A percentile compares a stretch with the other conserved stretches of the same genome.
phyloP scores from a whole-genome alignment of 2,797 vertebrate species.

The Sus cebifrons region DNA sequence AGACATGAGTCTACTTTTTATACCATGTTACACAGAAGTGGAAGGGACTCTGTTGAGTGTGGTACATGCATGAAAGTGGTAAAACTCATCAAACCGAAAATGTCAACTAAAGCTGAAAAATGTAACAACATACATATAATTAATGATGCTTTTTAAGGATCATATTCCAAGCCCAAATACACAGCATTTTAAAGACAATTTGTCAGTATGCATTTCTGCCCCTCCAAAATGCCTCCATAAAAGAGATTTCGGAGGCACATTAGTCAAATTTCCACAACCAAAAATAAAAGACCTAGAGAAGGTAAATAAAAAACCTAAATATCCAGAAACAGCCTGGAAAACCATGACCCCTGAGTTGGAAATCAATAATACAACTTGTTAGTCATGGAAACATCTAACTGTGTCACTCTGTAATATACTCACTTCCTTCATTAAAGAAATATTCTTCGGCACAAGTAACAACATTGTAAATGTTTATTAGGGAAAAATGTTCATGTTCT shows the following conservation, averaged over 20 bases:
- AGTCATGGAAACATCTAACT: constrained; percentile 54
- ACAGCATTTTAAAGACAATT: neutral
- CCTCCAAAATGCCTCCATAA: neutral
- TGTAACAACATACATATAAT: neutral
- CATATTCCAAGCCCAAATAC: neutral
- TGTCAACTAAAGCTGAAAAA: neutral
- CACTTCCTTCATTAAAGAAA: constrained; percentile 61
- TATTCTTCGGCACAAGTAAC: constrained; percentile 48
- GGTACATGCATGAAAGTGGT: neutral
- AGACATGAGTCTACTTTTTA: neutral
- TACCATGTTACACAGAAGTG: neutral
- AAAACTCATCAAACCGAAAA: neutral
- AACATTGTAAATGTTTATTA: constrained; percentile 56
- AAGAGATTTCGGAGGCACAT: neutral
- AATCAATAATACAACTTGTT: constrained; percentile 22
- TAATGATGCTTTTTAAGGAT: neutral
- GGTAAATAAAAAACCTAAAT: constrained; percentile 28
- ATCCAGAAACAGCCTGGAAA: constrained; percentile 26
- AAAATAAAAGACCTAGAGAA: constrained; percentile 21
- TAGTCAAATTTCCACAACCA: constrained; percentile 21
- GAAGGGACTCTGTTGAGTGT: neutral
- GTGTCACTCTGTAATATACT: neutral
- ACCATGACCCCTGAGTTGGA: neutral
- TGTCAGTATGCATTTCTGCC: neutral
- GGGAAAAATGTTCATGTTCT: constrained; percentile 11